Conservation (phyloP, 2,888 invertebrate genomes). For the Camptogramma bilineatum region DNA sequence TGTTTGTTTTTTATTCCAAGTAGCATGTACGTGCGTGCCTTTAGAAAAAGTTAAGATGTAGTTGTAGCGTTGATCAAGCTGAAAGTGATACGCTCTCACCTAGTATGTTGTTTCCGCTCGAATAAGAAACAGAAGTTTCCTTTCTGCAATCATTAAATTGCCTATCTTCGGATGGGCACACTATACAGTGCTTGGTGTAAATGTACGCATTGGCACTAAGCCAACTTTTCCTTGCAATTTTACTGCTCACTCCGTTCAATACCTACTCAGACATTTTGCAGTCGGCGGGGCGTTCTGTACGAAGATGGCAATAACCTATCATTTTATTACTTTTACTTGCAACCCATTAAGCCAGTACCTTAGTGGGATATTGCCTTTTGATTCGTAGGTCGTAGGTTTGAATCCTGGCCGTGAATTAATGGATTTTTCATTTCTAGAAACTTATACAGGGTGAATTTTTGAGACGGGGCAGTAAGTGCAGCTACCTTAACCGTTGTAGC, state of each 20-base stretch:
- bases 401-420: neutral
- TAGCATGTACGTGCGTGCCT: slow-evolving; percentile 7
- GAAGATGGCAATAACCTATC: slow-evolving; percentile 76
- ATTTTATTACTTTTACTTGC: slow-evolving; percentile 60
- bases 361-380: neutral
- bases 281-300: slow-evolving; percentile 66
- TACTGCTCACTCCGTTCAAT: slow-evolving; percentile 65
- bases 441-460: no score
- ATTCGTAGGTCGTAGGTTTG: no score
- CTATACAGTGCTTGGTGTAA: slow-evolving; percentile 17
- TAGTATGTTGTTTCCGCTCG: slow-evolving; percentile 60
- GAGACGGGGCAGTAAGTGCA: no score
- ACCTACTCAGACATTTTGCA: slow-evolving; percentile 70
- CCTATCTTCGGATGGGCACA: slow-evolving; percentile 28
- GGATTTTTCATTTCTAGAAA: no score
- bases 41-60: slow-evolving; percentile 30
- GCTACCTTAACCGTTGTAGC: no score
- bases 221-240: slow-evolving; percentile 79
- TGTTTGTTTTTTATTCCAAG: neutral
- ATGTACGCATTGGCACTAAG: slow-evolving; percentile 54
- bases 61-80: slow-evolving; percentile 39
- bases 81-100: slow-evolving; percentile 50
- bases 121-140: slow-evolving; percentile 73
- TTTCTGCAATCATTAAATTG: slow-evolving; percentile 65
- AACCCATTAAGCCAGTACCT: slow-evolving; percentile 35